Evolutionary conservation across 53 echinoderm and acorn worm species (phyloP), one percentile per base, ranked within the genome.

Genomic region (Henricia sp.): DNA sequence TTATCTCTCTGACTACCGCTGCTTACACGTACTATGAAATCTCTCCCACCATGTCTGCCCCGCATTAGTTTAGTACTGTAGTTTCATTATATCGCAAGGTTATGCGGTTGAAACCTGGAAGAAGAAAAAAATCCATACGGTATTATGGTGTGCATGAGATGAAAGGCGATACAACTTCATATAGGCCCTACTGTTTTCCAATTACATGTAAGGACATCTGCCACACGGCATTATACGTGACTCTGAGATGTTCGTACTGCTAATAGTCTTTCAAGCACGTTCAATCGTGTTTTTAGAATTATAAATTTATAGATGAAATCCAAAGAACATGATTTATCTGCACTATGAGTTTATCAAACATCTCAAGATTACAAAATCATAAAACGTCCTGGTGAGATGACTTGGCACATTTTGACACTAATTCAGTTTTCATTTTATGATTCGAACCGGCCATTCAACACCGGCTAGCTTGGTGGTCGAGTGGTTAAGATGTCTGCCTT

Each of bases 1-100:
- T 60, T 60, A 60, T 34, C 62, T 1, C 11, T 17, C 62, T 1
- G 16, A 60, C 62, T 1, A 34, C 62, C n/a, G n/a, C n/a, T n/a
- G n/a, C n/a, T n/a, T n/a, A n/a, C 6, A 29, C 32, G 33, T 60
- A 30, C 29, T 60, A 34, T 3, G 62, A 60, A 23, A 60, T 30
- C 29, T 60, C 33, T 29, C 62, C 29, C 6, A 29, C 33, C 33
- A 32, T 60, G 29, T 34, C 11, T 1, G 13, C 3, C 29, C 62
- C 32, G 14, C 3, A 2, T 60, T 32, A 27, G 14, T 34, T 32
- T 9, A 38, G n/a, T n/a, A n/a, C n/a, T n/a, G n/a, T 39, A 38
- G 39, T 23, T 67, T 28, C 39, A 67, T 67, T 67, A 37, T 67
- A 24, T 67, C 67, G 28, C 67, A 37, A 67, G 39, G 37, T 23